These are phyloP conservation scores for Polylopha cassiicola DNA, from an alignment of 2,888 invertebrate genomes.

Conservation along the genomic window DNA sequence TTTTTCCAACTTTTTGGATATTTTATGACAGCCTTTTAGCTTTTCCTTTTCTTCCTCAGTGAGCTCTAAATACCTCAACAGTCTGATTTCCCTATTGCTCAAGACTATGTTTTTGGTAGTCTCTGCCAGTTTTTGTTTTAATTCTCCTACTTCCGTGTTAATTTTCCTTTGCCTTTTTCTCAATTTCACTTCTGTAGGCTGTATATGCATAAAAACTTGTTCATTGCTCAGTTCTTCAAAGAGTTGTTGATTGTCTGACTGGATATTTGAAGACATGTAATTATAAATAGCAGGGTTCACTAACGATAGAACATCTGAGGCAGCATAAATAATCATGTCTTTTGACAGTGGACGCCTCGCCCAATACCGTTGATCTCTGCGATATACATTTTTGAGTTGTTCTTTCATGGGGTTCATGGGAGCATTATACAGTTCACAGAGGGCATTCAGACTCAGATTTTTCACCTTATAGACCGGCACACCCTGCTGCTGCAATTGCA, in stretches of 20 bases:
- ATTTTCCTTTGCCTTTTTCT: constrained; percentile 94
- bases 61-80: constrained; percentile 91
- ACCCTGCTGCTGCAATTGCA: constrained; percentile 92
- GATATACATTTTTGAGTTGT: constrained; percentile 89
- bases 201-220: constrained; percentile 90
- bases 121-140: constrained; percentile 87
- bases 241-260: constrained; percentile 82
- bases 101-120: constrained; percentile 91
- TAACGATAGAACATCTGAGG: constrained; percentile 91
- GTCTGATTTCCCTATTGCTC: constrained; percentile 93
- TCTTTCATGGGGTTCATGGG: constrained; percentile 94
- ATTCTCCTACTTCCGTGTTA: constrained; percentile 92
- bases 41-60: constrained; percentile 96
- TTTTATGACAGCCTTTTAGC: constrained; percentile 92
- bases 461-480: constrained; percentile 97
- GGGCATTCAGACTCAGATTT: constrained; percentile 92
- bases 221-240: constrained; percentile 92
- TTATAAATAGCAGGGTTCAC: constrained; percentile 91
- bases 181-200: constrained; percentile 89
- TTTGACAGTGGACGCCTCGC: constrained; percentile 90
- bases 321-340: constrained; percentile 94
- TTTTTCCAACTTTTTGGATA: constrained; percentile 94
- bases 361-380: constrained; percentile 92
- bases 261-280: constrained; percentile 81
- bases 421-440: constrained; percentile 93